These are phyloP conservation scores for Ptychadena robeensis DNA, from an alignment of 2,797 vertebrate species.

Conservation along the genomic window DNA sequence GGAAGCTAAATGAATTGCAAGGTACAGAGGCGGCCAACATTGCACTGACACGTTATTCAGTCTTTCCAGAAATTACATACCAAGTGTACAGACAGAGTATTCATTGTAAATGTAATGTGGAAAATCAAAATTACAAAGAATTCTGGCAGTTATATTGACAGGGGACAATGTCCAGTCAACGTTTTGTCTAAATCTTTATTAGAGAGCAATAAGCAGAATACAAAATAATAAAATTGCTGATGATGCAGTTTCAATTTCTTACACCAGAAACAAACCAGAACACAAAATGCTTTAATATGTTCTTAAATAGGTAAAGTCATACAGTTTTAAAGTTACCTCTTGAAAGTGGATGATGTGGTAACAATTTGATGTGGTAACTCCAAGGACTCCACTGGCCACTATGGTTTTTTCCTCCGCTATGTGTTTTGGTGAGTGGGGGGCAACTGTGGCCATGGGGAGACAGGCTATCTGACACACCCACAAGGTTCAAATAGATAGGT, in stretches of 20 bases:
- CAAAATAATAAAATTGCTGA: constrained; percentile 11
- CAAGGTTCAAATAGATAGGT: too few species aligned
- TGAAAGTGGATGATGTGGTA: too few species aligned
- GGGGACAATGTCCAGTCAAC: constrained; percentile 28
- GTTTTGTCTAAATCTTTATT: constrained; percentile 47
- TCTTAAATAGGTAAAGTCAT: too few species aligned
- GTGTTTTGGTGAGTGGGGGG: too few species aligned
- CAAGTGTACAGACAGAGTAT: constrained; percentile 50
- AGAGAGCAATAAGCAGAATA: constrained; percentile 32
- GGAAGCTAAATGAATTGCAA: constrained; percentile 38
- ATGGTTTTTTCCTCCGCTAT: too few species aligned
- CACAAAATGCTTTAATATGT: too few species aligned
- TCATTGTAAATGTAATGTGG: constrained; percentile 55
- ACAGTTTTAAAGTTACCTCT: too few species aligned
- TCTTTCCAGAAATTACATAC: constrained; percentile 55
- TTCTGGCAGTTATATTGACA: constrained; percentile 25
- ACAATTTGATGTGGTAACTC: too few species aligned
- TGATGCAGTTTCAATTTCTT: constrained; percentile 17
- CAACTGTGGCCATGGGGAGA: too few species aligned
- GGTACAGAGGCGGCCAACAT: constrained; percentile 13
- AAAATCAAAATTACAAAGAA: constrained; percentile 40
- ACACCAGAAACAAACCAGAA: constrained; percentile 8
- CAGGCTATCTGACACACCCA: too few species aligned
- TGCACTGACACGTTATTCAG: constrained; percentile 50
- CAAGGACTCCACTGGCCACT: too few species aligned